phyloP scores from a whole-genome alignment of 2,797 vertebrate species.

The Megaceryle alcyon region DNA sequence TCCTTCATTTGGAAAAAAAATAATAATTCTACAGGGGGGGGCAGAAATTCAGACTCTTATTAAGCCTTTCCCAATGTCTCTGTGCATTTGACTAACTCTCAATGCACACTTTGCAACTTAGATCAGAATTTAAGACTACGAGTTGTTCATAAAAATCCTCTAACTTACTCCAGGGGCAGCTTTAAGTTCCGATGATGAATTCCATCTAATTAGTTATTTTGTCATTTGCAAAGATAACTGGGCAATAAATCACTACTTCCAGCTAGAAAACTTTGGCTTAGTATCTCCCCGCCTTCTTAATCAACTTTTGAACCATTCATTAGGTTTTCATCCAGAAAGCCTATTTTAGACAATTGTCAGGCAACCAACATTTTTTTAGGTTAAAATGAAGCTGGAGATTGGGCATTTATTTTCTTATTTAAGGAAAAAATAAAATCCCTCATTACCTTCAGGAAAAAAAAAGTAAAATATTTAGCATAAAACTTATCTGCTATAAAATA shows the following conservation, averaged over 20 bases:
- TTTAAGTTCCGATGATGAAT: conserved; percentile 33
- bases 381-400: background rate
- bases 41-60: conserved; percentile 14
- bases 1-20: background rate
- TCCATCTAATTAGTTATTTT: conserved; percentile 59
- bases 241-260: conserved; percentile 37
- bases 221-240: conserved; percentile 48
- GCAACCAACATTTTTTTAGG: background rate
- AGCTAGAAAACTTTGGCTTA: conserved; percentile 45
- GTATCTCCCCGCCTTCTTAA: conserved; percentile 32
- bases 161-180: background rate
- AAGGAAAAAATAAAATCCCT: background rate
- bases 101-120: background rate
- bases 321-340: conserved; percentile 8
- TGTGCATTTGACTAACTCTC: background rate
- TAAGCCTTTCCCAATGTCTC: background rate
- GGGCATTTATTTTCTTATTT: background rate
- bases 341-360: background rate
- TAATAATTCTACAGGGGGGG: background rate
- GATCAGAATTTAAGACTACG: background rate
- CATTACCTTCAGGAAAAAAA: background rate
- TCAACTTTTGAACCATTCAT: conserved; percentile 41
- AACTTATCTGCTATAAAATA: conserved; percentile 28
- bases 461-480: background rate
- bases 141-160: conserved; percentile 2